Percentiles rank a stretch among this genome's conserved stretches.
phyloP scores from a whole-genome alignment of 2,113 vertebrate genomes.

The Epinephelus lanceolatus region DNA sequence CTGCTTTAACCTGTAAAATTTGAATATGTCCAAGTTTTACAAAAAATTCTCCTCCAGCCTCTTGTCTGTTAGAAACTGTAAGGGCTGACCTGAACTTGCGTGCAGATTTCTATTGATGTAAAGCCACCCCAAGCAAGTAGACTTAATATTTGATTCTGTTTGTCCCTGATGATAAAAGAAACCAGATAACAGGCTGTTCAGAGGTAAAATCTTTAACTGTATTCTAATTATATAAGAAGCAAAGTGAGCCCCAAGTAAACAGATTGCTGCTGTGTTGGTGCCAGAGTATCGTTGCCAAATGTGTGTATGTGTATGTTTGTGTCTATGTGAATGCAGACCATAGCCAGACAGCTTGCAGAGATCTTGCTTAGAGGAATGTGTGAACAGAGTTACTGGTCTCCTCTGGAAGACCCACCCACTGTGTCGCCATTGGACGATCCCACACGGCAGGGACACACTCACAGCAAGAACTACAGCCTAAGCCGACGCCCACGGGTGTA shows the following conservation, averaged over 20 bases:
- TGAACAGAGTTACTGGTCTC: conserved; percentile 99
- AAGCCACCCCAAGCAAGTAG: neutral
- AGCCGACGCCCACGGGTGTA: conserved; percentile 93
- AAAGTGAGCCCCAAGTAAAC: conserved; percentile 23
- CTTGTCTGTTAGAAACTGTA: neutral
- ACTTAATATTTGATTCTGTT: neutral
- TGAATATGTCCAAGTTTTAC: neutral
- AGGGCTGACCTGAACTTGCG: neutral
- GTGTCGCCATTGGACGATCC: conserved; percentile 95
- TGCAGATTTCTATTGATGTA: neutral
- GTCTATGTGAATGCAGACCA: conserved; percentile 87
- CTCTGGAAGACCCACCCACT: conserved; percentile 94
- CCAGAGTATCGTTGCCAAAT: conserved; percentile 2
- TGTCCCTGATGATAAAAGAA: neutral
- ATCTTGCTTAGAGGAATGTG: conserved; percentile 99
- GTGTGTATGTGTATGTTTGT: conserved; percentile 22
- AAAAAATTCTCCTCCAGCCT: neutral
- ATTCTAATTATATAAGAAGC: conserved; percentile 10
- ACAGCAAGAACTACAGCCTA: conserved; percentile 90
- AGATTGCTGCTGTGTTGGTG: conserved; percentile 17
- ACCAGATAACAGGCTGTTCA: neutral
- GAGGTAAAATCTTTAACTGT: neutral
- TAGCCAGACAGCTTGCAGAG: conserved; percentile 97
- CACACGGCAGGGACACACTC: conserved; percentile 87
- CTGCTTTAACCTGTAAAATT: neutral